Percentiles rank a stretch among this genome's conserved stretches.
Conservation (phyloP, 1,140 invertebrate genomes). For the Temnothorax longispinosus region DNA sequence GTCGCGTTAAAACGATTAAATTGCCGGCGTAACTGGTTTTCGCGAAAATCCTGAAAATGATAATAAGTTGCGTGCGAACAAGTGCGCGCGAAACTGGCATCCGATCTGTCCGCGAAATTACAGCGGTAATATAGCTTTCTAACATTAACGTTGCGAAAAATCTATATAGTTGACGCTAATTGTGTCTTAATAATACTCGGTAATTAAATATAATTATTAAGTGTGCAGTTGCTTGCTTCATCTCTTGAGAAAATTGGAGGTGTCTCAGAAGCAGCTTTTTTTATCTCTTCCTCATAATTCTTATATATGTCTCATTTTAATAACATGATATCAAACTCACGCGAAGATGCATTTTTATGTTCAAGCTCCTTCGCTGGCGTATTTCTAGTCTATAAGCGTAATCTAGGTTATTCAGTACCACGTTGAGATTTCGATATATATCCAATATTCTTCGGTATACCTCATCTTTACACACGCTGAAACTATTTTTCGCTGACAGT, state of each 20-base stretch:
- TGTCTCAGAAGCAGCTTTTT: background rate
- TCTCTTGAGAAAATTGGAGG: background rate
- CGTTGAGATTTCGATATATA: background rate
- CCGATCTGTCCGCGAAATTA: background rate
- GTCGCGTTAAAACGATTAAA: background rate
- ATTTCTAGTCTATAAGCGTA: background rate
- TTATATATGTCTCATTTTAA: background rate
- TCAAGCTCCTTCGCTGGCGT: background rate
- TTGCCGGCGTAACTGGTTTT: background rate
- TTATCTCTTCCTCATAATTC: background rate
- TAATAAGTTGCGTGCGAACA: background rate
- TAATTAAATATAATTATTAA: constrained; percentile 8
- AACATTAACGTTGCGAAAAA: constrained; percentile 11
- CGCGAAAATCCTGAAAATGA: background rate
- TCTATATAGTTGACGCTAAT: background rate
- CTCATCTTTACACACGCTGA: background rate
- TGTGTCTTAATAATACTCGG: background rate
- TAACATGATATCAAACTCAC: background rate
- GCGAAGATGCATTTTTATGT: background rate
- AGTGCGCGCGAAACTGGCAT: background rate
- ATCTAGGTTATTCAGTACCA: background rate
- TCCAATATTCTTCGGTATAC: background rate
- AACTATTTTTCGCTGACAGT: background rate
- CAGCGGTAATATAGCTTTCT: background rate
- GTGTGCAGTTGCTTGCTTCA: background rate